Conservation (phyloP, 2,888 invertebrate species). For the Osedax frankpressi region DNA sequence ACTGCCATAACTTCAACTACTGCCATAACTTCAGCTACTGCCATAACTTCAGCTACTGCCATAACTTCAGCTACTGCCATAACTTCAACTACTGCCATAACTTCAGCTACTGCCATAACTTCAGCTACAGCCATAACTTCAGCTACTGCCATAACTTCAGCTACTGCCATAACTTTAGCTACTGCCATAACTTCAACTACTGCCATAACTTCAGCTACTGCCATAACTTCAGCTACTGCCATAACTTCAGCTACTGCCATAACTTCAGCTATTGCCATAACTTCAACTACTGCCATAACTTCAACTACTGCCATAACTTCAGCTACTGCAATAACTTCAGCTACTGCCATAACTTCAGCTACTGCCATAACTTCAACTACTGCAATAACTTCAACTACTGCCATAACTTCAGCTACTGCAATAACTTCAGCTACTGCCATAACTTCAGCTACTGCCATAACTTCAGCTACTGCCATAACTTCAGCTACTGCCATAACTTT, state of each 20-base stretch:
- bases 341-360: neutral
- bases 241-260: neutral
- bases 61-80: neutral
- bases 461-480: neutral
- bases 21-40: conserved; percentile 9
- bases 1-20: neutral
- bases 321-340: neutral
- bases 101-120: neutral
- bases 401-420: neutral
- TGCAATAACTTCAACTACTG: neutral
- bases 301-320: neutral
- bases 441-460: neutral
- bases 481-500: neutral
- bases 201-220: neutral
- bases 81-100: neutral
- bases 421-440: neutral
- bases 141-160: neutral
- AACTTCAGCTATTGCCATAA: neutral
- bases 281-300: neutral
- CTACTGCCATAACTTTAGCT: neutral
- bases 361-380: neutral
- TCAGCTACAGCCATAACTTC: neutral
- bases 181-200: neutral
- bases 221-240: neutral
- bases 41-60: neutral